Conservation (phyloP, 2,888 invertebrate species). For the Seira ritae region DNA sequence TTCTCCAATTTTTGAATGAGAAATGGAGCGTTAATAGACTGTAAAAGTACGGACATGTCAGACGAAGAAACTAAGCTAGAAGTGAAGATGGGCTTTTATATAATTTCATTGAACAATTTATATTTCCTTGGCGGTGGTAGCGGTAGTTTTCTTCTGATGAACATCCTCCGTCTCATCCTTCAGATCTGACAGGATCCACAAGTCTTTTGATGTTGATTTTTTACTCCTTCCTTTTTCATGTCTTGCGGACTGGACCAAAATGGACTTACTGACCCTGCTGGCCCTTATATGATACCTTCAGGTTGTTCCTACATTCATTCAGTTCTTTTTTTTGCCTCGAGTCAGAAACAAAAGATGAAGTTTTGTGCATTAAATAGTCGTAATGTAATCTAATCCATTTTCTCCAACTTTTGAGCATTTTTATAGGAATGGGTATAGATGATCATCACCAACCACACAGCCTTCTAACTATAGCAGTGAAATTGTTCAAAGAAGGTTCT, state of each 20-base stretch:
- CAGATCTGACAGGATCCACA: slow-evolving; percentile 63
- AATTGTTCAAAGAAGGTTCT: too few species aligned
- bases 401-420: slow-evolving; percentile 1
- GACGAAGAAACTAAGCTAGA: background rate
- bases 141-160: slow-evolving; percentile 50
- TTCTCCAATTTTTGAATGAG: slow-evolving; percentile 34
- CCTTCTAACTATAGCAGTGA: too few species aligned
- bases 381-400: slow-evolving; percentile 58
- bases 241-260: slow-evolving; percentile 17
- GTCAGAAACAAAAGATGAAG: background rate
- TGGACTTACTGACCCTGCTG: slow-evolving; percentile 51
- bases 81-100: background rate
- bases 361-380: background rate
- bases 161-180: slow-evolving; percentile 45
- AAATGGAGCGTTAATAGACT: slow-evolving; percentile 52
- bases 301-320: background rate
- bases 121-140: slow-evolving; percentile 54
- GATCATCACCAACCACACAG: too few species aligned
- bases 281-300: slow-evolving; percentile 34
- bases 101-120: slow-evolving; percentile 30
- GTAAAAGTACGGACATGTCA: slow-evolving; percentile 32
- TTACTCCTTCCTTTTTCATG: slow-evolving; percentile 22
- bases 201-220: slow-evolving; percentile 36
- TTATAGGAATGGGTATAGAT: too few species aligned
- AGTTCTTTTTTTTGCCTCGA: background rate